Conservation (phyloP, 1,140 invertebrate species). For the Tribolium castaneum region DNA sequence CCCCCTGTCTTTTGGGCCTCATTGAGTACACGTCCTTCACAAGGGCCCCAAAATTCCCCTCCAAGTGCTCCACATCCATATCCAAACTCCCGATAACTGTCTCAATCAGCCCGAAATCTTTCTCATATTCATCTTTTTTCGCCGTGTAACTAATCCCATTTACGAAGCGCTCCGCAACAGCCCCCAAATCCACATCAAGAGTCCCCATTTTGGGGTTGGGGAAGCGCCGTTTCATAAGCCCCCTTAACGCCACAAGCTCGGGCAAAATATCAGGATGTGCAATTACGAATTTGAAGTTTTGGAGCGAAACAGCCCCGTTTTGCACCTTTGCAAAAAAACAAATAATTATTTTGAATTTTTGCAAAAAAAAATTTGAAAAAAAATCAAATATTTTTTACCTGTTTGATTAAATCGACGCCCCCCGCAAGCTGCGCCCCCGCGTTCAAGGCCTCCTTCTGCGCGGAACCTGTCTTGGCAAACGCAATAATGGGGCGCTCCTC, state of each 20-base stretch:
- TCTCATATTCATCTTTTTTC: constrained; percentile 72
- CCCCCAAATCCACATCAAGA: constrained; percentile 71
- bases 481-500: constrained; percentile 74
- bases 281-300: constrained; percentile 80
- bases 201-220: constrained; percentile 77
- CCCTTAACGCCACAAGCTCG: constrained; percentile 78
- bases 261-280: constrained; percentile 82
- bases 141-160: constrained; percentile 76
- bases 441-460: constrained; percentile 69
- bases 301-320: constrained; percentile 73
- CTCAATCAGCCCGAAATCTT: constrained; percentile 76
- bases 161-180: constrained; percentile 72
- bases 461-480: constrained; percentile 74
- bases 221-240: constrained; percentile 80
- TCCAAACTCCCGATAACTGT: constrained; percentile 75
- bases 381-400: too few species aligned
- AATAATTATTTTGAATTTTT: too few species aligned
- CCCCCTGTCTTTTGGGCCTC: constrained; percentile 72
- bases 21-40: constrained; percentile 72
- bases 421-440: constrained; percentile 79
- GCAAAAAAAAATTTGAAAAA: too few species aligned
- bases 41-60: constrained; percentile 76
- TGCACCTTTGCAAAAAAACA: too few species aligned
- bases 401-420: constrained; percentile 77
- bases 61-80: constrained; percentile 76